Conservation (phyloP, 2,797 vertebrate genomes). For the Muscicapa striata region DNA sequence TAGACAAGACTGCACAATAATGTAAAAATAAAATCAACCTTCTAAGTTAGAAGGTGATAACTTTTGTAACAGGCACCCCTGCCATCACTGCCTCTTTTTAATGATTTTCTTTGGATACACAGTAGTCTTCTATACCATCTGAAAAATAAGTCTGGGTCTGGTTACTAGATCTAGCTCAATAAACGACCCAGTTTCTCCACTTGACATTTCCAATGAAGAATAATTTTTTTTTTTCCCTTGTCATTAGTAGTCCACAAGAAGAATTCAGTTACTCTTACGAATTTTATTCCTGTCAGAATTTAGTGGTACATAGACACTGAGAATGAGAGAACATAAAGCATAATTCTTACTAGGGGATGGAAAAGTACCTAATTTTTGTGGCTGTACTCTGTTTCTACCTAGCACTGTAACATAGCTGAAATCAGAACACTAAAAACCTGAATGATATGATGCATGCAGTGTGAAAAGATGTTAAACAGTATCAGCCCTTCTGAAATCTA, state of each 20-base stretch:
- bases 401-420: neutral
- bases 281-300: neutral
- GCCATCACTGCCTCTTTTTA: constrained; percentile 24
- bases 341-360: neutral
- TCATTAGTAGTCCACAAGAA: neutral
- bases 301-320: neutral
- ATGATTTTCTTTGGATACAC: constrained; percentile 33
- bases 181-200: constrained; percentile 32
- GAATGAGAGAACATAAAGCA: neutral
- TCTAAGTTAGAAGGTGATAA: constrained; percentile 20
- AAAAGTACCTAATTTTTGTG: neutral
- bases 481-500: neutral
- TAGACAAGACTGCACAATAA: constrained; percentile 45
- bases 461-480: neutral
- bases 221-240: neutral
- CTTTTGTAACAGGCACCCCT: constrained; percentile 46
- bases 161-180: constrained; percentile 5
- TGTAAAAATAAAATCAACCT: constrained; percentile 63
- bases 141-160: constrained; percentile 4
- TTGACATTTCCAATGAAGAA: neutral
- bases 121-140: neutral
- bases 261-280: neutral
- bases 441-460: neutral
- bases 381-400: neutral
- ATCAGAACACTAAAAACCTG: neutral